Conservation (phyloP, 1,140 invertebrate genomes). For the Dinothrombium tinctorium region DNA sequence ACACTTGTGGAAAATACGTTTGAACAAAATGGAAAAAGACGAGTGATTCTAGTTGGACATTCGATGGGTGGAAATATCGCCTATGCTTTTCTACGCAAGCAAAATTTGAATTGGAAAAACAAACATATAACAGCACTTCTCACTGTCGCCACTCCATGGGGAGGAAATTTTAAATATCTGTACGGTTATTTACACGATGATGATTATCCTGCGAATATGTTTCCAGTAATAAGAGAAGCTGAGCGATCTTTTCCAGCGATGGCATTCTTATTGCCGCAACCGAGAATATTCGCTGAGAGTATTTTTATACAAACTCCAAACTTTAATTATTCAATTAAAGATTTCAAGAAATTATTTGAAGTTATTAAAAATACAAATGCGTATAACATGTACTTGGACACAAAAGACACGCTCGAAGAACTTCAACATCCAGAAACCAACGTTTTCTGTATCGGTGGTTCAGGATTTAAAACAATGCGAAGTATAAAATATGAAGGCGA, state of each 20-base stretch:
- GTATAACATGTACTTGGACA: conserved; percentile 2
- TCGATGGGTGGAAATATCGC: conserved; percentile 83
- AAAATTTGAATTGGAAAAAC: conserved; percentile 62
- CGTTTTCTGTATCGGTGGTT: conserved; percentile 1
- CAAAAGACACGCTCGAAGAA: neutral
- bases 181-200: conserved; percentile 37
- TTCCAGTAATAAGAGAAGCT: neutral
- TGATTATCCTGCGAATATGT: neutral
- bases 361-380: neutral
- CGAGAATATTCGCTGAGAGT: neutral
- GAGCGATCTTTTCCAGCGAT: conserved; percentile 1
- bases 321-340: neutral
- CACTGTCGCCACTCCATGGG: conserved; percentile 77
- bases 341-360: conserved; percentile 1
- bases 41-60: conserved; percentile 61
- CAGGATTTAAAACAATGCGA: neutral
- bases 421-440: conserved; percentile 1
- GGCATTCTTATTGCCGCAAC: conserved; percentile 2
- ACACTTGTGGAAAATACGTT: conserved; percentile 63
- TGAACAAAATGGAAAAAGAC: conserved; percentile 40
- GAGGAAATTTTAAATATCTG: conserved; percentile 69
- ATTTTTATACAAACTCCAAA: neutral
- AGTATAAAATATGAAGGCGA: neutral
- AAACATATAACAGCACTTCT: conserved; percentile 61
- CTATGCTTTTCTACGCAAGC: conserved; percentile 55